Evolutionary conservation across 2,797 vertebrate species (phyloP).

Genomic region (Percopsis omiscomaycus): DNA sequence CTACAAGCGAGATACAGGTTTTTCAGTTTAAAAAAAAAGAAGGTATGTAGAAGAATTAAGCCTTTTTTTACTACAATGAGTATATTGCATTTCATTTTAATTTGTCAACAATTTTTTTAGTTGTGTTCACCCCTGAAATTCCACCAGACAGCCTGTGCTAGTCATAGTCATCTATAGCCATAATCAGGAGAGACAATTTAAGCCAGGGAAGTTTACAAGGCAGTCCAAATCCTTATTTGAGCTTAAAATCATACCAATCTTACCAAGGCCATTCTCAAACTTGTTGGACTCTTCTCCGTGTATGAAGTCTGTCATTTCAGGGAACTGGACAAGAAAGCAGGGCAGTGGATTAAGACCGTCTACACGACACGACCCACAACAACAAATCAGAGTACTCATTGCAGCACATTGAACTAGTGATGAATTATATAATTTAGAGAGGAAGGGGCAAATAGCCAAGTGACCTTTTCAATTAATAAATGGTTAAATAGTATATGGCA

Average conservation of each 20-base stretch:
- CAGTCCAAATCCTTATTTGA: too few species aligned
- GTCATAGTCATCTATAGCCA: background rate
- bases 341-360: constrained; percentile 14
- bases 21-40: too few species aligned
- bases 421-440: too few species aligned
- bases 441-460: too few species aligned
- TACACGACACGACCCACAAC: background rate
- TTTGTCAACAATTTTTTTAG: background rate
- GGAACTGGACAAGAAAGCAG: constrained; percentile 67
- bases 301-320: constrained; percentile 78
- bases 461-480: too few species aligned
- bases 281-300: constrained; percentile 84
- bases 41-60: too few species aligned
- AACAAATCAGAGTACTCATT: background rate
- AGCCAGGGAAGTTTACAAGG: background rate
- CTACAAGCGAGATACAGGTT: too few species aligned
- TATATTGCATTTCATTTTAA: background rate
- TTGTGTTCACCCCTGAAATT: background rate
- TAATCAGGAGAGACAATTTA: background rate
- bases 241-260: constrained; percentile 8
- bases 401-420: too few species aligned
- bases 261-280: constrained; percentile 84
- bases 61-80: too few species aligned
- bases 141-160: background rate
- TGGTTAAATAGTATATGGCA: too few species aligned